Evolutionary conservation across 2,113 vertebrate species (phyloP).

Genomic region (Gobio gobio): DNA sequence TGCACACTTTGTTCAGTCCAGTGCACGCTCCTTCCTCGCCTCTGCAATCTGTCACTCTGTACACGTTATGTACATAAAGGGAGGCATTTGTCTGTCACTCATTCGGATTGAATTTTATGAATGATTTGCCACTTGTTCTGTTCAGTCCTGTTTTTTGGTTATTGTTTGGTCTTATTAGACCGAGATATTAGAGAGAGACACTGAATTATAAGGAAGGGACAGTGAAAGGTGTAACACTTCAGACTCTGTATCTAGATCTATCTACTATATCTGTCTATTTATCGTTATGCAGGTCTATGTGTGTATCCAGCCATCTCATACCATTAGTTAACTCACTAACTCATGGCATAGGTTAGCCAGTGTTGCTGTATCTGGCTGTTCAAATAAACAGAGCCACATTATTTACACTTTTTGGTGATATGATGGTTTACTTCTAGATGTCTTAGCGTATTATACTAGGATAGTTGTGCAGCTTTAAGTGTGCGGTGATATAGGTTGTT

Average conservation of each 20-base stretch:
- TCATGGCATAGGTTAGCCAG: background rate
- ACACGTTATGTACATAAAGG: conserved; percentile 1
- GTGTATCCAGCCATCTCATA: background rate
- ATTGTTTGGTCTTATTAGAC: background rate
- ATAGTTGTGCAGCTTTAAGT: conserved; percentile 6
- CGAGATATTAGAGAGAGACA: background rate
- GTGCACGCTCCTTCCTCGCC: conserved; percentile 5
- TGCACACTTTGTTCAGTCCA: conserved; percentile 66
- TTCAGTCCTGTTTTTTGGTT: background rate
- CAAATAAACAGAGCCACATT: background rate
- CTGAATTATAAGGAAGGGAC: background rate
- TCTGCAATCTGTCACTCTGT: conserved; percentile 43
- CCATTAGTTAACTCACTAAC: background rate
- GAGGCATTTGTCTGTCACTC: conserved; percentile 32
- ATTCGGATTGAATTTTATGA: background rate
- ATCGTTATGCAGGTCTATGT: too few species aligned
- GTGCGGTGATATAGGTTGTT: background rate
- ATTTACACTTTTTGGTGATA: too few species aligned
- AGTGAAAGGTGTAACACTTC: background rate
- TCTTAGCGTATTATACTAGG: background rate
- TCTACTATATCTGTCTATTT: too few species aligned
- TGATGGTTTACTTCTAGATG: background rate
- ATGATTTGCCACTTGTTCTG: background rate
- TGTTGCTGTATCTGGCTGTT: background rate
- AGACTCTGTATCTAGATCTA: background rate